Evolutionary conservation across 2,797 vertebrate species (phyloP), one percentile per base, ranked within the genome.

Genomic region (Geotrypetes seraphini): DNA sequence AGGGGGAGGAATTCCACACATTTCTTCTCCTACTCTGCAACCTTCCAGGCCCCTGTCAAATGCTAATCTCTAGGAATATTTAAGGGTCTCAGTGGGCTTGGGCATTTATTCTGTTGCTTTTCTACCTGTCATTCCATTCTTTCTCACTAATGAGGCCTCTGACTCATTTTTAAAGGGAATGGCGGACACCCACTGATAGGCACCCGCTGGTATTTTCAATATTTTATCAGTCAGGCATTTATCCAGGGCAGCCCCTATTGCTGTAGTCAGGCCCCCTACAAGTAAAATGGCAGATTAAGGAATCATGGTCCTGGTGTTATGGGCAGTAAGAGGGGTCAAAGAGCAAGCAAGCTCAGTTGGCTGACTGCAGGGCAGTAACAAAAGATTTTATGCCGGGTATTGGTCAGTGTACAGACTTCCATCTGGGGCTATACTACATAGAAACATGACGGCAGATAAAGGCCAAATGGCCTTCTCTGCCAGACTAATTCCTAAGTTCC

Each of bases 31-130:
- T 65, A 52, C 33, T 57, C 57, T 67, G 63, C 43, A 57, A 47
- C 66, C 65, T 60, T 60, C 52, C 61, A 69, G 62, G 62, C 52
- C 48, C 56, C 57, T 69, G 67, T 69, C 69, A 73, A 63, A 39
- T 52, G 51, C 52, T 66, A 69, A 73, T 71, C 69, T 69, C 56
- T 53, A 65, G 61, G 64, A 67, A 67, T 73, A 75, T 73, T 69
- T 68, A 75, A 63, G 58, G 65, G 67, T 66, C 69, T 57, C 66
- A 45, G 59, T 55, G 70, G 66, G 60, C 60, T 63, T 45, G 48
- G 44, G 63, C 59, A 71, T 64, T 67, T 68, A 54, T 64, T 66
- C 55, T 57, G 47, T 69, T 58, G 55, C 55, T 63, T 71, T 67
- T 71, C 60, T 64, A 65, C 59, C 59, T 75, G 71, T 69, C 69